Evolutionary conservation across 2,888 invertebrate species (phyloP).

Genomic region (Parasteatoda lunata): DNA sequence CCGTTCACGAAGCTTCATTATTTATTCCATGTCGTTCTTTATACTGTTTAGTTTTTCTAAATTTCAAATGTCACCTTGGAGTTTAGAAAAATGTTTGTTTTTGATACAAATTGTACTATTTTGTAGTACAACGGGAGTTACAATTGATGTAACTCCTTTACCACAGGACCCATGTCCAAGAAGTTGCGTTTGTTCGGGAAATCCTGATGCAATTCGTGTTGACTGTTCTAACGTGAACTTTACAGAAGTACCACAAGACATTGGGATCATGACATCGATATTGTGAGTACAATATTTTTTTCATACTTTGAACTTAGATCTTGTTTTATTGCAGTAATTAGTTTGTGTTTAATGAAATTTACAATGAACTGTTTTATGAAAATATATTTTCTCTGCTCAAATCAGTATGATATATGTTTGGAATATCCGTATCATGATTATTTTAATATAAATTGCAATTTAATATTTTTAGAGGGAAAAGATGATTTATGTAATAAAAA

Average conservation of each 20-base stretch:
- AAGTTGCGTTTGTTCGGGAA: constrained; percentile 51
- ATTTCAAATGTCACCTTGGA: constrained; percentile 29
- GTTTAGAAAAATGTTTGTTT: constrained; percentile 37
- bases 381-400: too few species aligned
- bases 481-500: too few species aligned
- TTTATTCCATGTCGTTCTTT: not conserved
- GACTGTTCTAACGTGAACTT: constrained; percentile 62
- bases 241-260: constrained; percentile 45
- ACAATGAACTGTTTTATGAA: too few species aligned
- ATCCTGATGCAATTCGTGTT: constrained; percentile 40
- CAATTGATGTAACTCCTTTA: constrained; percentile 6
- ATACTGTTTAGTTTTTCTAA: constrained; percentile 1
- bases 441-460: too few species aligned
- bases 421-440: too few species aligned
- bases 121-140: not conserved
- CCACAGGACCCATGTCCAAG: constrained; percentile 38
- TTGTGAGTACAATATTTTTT: constrained; percentile 28
- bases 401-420: too few species aligned
- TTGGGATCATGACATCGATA: constrained; percentile 35
- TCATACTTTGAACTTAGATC: too few species aligned
- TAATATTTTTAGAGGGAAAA: too few species aligned
- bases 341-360: too few species aligned
- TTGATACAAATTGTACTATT: constrained; percentile 35
- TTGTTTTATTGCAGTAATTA: too few species aligned
- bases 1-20: not conserved